These are phyloP conservation scores for Microcebus lehilahytsara DNA, from an alignment of 2,113 vertebrate genomes.

Conservation along the genomic window DNA sequence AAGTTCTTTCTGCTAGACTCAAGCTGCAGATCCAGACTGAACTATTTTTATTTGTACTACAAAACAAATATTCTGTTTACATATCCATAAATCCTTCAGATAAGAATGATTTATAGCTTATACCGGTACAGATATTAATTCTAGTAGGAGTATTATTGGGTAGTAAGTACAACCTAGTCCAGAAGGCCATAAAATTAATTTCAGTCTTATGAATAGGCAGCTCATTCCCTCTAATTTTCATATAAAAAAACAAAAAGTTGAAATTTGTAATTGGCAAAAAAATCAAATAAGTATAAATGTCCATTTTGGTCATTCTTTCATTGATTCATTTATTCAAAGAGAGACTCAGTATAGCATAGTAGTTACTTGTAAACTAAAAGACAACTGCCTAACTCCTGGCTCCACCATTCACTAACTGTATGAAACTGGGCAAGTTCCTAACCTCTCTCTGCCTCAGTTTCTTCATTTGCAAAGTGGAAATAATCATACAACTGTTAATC, in stretches of 20 bases:
- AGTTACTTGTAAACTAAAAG: neutral
- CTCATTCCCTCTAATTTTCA: neutral
- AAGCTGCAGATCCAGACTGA: neutral
- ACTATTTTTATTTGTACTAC: slow-evolving; percentile 46
- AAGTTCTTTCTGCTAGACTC: neutral
- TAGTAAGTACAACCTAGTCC: neutral
- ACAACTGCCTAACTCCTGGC: neutral
- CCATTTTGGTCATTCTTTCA: neutral
- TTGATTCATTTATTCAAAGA: neutral
- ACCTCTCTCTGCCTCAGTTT: neutral
- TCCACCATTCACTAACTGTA: neutral
- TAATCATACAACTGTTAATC: neutral
- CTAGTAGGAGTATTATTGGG: neutral
- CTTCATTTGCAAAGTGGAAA: slow-evolving; percentile 1
- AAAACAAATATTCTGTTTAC: slow-evolving; percentile 58
- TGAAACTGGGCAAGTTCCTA: neutral
- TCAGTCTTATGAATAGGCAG: neutral
- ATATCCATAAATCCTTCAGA: neutral
- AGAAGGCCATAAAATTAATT: neutral
- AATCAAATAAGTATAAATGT: neutral
- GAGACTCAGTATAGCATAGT: neutral
- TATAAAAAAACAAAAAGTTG: neutral
- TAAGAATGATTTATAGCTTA: slow-evolving; percentile 32
- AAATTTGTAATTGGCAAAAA: neutral
- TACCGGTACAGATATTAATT: neutral